Evolutionary conservation across 2,113 vertebrate species (phyloP).

Genomic region (Mormyrus lacerda): DNA sequence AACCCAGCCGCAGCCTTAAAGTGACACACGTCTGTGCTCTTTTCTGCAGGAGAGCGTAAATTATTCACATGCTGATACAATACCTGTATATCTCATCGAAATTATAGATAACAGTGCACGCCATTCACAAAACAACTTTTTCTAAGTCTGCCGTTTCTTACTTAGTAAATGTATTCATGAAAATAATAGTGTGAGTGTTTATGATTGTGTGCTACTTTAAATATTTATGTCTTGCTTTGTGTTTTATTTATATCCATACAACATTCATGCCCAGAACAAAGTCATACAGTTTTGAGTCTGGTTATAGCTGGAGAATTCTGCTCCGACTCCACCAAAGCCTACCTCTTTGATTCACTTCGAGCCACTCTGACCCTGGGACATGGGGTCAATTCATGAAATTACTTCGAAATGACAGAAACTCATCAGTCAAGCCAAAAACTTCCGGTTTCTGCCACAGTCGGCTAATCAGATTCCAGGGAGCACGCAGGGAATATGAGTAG

Average conservation of each 20-base stretch:
- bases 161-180: not conserved
- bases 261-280: not conserved
- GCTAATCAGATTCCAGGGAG: not conserved
- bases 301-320: not conserved
- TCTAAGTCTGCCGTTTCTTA: not conserved
- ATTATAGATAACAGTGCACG: not conserved
- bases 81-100: not conserved
- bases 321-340: not conserved
- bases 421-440: not conserved
- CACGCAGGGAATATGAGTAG: not conserved
- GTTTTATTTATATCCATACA: not conserved
- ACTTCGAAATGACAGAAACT: not conserved
- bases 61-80: not conserved
- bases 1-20: not conserved
- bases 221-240: constrained; percentile 9
- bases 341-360: not conserved
- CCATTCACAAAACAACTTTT: not conserved
- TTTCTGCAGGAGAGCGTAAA: not conserved
- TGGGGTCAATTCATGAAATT: not conserved
- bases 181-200: not conserved
- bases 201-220: not conserved
- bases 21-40: not conserved
- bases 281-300: not conserved
- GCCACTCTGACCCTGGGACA: not conserved
- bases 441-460: not conserved